Conservation (phyloP, 2,113 vertebrate species). For the Nematolebias whitei region DNA sequence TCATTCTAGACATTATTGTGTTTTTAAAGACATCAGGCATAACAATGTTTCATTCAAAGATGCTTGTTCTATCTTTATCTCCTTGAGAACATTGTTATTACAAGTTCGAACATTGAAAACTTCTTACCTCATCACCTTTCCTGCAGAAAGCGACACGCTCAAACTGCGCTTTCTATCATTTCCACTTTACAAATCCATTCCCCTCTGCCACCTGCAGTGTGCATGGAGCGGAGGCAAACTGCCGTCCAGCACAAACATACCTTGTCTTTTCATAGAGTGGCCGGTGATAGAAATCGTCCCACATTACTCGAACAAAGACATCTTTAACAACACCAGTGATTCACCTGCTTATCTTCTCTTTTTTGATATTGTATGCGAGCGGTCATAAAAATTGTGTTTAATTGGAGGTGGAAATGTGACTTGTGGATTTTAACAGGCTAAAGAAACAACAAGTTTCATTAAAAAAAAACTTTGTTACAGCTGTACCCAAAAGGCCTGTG, state of each 20-base stretch:
- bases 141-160: conserved; percentile 2
- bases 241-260: conserved; percentile 61
- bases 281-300: conserved; percentile 69
- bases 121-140: conserved; percentile 58
- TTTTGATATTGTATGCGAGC: conserved; percentile 26
- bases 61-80: not conserved
- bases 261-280: conserved; percentile 68
- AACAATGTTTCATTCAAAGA: not conserved
- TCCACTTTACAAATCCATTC: conserved; percentile 32
- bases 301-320: conserved; percentile 69
- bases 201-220: conserved; percentile 57
- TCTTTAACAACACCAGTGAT: conserved; percentile 70
- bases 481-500: not conserved
- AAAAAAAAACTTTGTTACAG: conserved; percentile 23
- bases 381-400: conserved; percentile 43
- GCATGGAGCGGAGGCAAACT: conserved; percentile 51
- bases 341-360: conserved; percentile 62
- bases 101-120: conserved; percentile 18
- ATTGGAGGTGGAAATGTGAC: conserved; percentile 28
- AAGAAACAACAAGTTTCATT: conserved; percentile 28
- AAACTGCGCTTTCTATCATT: conserved; percentile 31
- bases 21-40: not conserved
- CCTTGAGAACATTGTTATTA: not conserved
- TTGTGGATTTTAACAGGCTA: conserved; percentile 36
- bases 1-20: too few relatives aligned